These are phyloP conservation scores for Lobophora halterata DNA, from an alignment of 2,888 invertebrate genomes.

Conservation along the genomic window DNA sequence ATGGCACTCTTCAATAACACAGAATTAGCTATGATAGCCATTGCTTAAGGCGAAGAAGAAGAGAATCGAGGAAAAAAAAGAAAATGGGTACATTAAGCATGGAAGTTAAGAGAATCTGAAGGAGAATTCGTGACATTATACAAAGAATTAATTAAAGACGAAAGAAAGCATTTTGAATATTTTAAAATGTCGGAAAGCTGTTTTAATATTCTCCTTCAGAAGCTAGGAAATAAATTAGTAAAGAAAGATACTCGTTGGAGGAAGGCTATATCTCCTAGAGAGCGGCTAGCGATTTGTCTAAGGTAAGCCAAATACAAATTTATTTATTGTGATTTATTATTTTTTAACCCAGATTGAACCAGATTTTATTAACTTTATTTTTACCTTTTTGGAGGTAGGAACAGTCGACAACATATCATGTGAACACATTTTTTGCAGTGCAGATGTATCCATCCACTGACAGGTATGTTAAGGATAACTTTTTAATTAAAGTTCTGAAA, in stretches of 20 bases:
- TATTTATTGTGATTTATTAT: too few relatives aligned
- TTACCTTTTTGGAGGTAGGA: constrained; percentile 8
- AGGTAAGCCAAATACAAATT: too few relatives aligned
- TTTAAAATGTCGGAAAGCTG: constrained; percentile 27
- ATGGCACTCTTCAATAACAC: too few relatives aligned
- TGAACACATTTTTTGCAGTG: constrained; percentile 7
- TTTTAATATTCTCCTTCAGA: constrained; percentile 27
- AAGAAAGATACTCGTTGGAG: constrained; percentile 23
- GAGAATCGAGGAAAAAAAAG: too few relatives aligned
- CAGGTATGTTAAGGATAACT: constrained; percentile 22
- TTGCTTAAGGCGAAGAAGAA: too few relatives aligned
- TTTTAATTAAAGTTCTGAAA: constrained; percentile 15
- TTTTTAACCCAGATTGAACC: too few relatives aligned
- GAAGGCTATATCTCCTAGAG: constrained; percentile 24
- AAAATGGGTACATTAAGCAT: too few relatives aligned
- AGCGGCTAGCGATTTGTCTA: constrained; percentile 20
- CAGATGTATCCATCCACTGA: constrained; percentile 18
- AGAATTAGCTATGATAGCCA: too few relatives aligned
- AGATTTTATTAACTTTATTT: constrained; percentile 12
- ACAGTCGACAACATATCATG: constrained; percentile 6
- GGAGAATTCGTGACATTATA: constrained; percentile 14
- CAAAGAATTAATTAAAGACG: too few relatives aligned
- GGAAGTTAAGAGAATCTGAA: too few relatives aligned
- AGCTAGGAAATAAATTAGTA: constrained; percentile 25
- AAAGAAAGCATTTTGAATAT: constrained; percentile 20